phyloP scores from a whole-genome alignment of 2,797 vertebrate species.

The Enteromius treurensis region DNA sequence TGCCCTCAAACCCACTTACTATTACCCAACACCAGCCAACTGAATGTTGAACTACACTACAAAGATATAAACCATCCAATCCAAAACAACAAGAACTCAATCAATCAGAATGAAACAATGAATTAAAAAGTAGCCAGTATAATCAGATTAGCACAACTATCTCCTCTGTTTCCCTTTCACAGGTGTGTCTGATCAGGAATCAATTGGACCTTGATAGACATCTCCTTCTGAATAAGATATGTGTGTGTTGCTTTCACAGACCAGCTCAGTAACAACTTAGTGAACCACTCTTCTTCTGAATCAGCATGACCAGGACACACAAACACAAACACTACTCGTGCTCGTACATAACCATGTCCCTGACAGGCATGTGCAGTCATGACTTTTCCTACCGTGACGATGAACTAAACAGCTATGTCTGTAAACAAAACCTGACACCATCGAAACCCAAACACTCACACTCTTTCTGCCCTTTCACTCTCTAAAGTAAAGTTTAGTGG shows the following conservation, averaged over 20 bases:
- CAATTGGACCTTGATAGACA: background rate
- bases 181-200: background rate
- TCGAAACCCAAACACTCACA: constrained; percentile 14
- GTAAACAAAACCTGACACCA: constrained; percentile 47
- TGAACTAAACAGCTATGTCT: constrained; percentile 1
- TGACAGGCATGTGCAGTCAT: constrained; percentile 10
- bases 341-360: constrained; percentile 8
- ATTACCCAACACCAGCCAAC: background rate
- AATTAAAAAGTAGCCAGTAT: background rate
- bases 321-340: background rate
- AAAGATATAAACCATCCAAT: background rate
- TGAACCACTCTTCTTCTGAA: background rate
- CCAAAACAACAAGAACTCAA: background rate
- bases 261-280: constrained; percentile 18
- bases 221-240: background rate
- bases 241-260: background rate
- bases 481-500: background rate
- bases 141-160: background rate
- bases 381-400: background rate
- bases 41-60: background rate
- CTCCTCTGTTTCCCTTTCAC: background rate
- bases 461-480: background rate
- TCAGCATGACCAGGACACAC: constrained; percentile 14
- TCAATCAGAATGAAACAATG: background rate
- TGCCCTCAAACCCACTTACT: background rate